phyloP scores from a whole-genome alignment of 1,140 invertebrate species.

The Penaeus vannamei region DNA sequence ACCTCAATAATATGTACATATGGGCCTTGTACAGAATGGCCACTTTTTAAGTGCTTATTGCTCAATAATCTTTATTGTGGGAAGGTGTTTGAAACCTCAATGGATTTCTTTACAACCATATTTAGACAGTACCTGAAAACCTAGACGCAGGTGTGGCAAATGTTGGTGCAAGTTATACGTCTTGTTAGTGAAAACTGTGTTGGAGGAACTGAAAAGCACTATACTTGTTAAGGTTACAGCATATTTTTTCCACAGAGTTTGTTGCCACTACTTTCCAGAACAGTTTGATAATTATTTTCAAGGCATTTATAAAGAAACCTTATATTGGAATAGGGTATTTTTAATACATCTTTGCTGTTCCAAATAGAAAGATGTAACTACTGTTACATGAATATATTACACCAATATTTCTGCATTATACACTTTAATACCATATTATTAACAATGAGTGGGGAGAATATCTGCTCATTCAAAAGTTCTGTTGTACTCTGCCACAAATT shows the following conservation, averaged over 20 bases:
- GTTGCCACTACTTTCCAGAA: neutral
- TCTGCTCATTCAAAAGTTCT: too few relatives aligned
- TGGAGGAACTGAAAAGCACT: slow-evolving; percentile 3
- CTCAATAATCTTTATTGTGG: slow-evolving; percentile 27
- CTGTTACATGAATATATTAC: too few relatives aligned
- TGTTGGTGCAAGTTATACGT: slow-evolving; percentile 41
- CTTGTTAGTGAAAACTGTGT: slow-evolving; percentile 29
- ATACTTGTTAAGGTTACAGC: neutral
- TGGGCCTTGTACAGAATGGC: neutral
- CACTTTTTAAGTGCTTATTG: neutral
- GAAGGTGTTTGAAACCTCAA: neutral
- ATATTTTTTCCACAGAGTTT: too few relatives aligned
- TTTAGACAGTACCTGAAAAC: slow-evolving; percentile 60
- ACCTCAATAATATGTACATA: neutral
- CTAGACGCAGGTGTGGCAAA: slow-evolving; percentile 42
- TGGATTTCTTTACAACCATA: slow-evolving; percentile 40
- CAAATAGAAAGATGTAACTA: too few relatives aligned
- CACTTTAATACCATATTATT: too few relatives aligned
- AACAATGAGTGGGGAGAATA: too few relatives aligned
- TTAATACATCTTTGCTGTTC: too few relatives aligned
- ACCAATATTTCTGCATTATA: too few relatives aligned
- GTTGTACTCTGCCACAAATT: too few relatives aligned
- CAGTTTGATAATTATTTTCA: too few relatives aligned
- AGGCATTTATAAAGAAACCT: too few relatives aligned
- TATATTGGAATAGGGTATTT: too few relatives aligned